phyloP scores from a whole-genome alignment of 2,888 invertebrate genomes.

The Stictocephala bisonia region DNA sequence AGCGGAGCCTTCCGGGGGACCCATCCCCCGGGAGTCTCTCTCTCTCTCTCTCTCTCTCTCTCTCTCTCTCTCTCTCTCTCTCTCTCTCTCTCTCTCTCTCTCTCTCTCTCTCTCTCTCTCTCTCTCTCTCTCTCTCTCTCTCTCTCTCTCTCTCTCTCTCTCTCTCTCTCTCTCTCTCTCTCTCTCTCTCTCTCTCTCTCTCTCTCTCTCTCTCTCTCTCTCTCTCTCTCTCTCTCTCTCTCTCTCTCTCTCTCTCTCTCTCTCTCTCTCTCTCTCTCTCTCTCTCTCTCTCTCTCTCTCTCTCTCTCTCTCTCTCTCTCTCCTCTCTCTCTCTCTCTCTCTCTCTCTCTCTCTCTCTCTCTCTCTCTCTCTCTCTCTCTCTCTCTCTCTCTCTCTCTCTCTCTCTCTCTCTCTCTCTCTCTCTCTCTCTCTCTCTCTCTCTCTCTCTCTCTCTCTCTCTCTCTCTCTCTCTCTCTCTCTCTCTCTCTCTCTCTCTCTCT shows the following conservation, averaged over 20 bases:
- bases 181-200: conserved; percentile 13
- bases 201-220: conserved; percentile 13
- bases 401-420: too few species aligned
- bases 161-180: conserved; percentile 13
- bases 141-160: conserved; percentile 13
- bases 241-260: conserved; percentile 13
- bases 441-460: too few species aligned
- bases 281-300: conserved; percentile 13
- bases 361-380: conserved; percentile 13
- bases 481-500: too few species aligned
- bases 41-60: conserved; percentile 13
- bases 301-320: conserved; percentile 13
- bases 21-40: not conserved
- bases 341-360: conserved; percentile 9
- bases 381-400: too few species aligned
- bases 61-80: conserved; percentile 13
- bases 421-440: too few species aligned
- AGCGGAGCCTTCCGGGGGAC: too few species aligned
- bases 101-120: conserved; percentile 8
- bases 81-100: conserved; percentile 13
- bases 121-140: conserved; percentile 13
- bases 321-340: conserved; percentile 10
- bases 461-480: too few species aligned
- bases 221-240: conserved; percentile 13
- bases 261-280: conserved; percentile 13